Conservation (phyloP, 2,113 vertebrate genomes). For the Choloepus hoffmanni region DNA sequence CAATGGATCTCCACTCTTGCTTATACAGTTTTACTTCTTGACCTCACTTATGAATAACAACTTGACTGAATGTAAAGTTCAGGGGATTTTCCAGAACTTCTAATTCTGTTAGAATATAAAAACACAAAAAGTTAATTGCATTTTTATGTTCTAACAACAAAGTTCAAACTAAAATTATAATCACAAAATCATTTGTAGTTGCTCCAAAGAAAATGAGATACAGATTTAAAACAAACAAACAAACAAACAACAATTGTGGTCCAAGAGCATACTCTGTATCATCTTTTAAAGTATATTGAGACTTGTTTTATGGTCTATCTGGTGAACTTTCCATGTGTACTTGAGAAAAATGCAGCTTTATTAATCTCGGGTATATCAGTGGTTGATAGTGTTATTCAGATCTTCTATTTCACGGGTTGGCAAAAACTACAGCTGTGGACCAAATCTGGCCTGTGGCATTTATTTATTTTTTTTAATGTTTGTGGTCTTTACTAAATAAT, state of each 20-base stretch:
- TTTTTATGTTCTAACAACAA: no score
- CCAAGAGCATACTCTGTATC: background rate
- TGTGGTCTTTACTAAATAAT: slow-evolving; percentile 78
- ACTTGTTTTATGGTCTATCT: background rate
- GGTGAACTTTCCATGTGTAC: background rate
- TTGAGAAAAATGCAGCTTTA: background rate
- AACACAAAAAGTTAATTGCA: no score
- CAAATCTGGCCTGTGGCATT: background rate
- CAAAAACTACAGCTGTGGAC: background rate
- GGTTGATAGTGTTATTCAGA: background rate
- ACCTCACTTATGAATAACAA: background rate
- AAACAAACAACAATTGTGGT: background rate
- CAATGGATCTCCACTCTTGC: background rate
- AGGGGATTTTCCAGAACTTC: background rate
- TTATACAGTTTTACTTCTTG: background rate
- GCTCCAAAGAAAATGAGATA: no score
- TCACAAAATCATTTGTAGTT: no score
- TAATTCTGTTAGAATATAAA: background rate
- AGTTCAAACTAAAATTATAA: no score
- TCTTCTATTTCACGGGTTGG: background rate
- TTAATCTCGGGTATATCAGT: background rate
- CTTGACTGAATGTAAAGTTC: background rate
- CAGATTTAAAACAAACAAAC: no score
- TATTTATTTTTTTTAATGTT: slow-evolving; percentile 70
- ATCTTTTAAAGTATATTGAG: background rate